Evolutionary conservation across 2,888 invertebrate genomes (phyloP), one percentile per base, ranked within the genome.

Genomic region (Octodonta nipae): DNA sequence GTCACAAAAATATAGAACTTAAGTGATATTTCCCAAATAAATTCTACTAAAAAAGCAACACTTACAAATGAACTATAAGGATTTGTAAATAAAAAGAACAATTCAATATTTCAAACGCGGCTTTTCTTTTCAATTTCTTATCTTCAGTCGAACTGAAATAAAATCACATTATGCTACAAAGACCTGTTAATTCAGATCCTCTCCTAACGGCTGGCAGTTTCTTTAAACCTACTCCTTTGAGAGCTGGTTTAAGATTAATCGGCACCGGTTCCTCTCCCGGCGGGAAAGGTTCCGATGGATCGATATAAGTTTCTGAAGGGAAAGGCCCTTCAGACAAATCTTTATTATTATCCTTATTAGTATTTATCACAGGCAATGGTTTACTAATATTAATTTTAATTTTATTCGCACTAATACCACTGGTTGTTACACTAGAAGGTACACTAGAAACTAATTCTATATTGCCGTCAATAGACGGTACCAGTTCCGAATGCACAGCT

Each of bases 311-410:
- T 32, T 47, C 48, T 13, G 48, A 28, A 22, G 22, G 22, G 11
- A 22, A 22, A 41, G 39, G 46, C 44, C 42, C 34, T 39, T 38
- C 36, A 36, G 22, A 34, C 26, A 39, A 44, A 31, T 26, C 36
- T 24, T 26, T 34, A 42, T 55, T 55, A n/a, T n/a, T n/a, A n/a
- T n/a, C n/a, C n/a, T n/a, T n/a, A n/a, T n/a, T n/a, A n/a, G n/a
- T n/a, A 46, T 61, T 57, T 55, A 63, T 62, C 50, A 65, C 61
- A 52, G 62, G 60, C 44, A 75, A 55, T 6, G 75, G 67, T 58
- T 82, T 83, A 46, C 78, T 76, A 52, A 86, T 85, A 66, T 84
- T 86, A 60, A 86, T 85, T 51, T 82, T 78, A 43, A 86, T 86
- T 55, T 71, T 75, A 47, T 70, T 71, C 38, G 49, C 60, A 15